Evolutionary conservation across 2,888 invertebrate species (phyloP).

Genomic region (Xanthia togata): DNA sequence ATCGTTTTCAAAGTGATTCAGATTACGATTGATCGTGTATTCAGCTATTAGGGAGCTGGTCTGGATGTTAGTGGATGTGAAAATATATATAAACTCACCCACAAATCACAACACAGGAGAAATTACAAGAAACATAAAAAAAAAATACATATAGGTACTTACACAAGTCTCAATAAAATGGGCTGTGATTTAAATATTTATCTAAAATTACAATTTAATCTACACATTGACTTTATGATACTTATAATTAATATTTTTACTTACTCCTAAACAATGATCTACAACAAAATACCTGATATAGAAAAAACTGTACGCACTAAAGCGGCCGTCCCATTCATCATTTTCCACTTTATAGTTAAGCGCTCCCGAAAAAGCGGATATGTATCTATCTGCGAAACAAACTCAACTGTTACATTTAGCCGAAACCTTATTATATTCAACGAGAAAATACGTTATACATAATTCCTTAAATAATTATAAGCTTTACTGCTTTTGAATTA

Average conservation of each 20-base stretch:
- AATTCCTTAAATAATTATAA: not conserved
- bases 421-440: slow-evolving; percentile 24
- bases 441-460: slow-evolving; percentile 9
- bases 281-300: slow-evolving; percentile 71
- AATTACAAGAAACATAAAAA: too few relatives aligned
- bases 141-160: not conserved
- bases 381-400: slow-evolving; percentile 58
- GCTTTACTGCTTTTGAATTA: slow-evolving; percentile 14
- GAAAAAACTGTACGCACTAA: slow-evolving; percentile 70
- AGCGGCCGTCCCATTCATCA: slow-evolving; percentile 62
- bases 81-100: not conserved
- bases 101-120: not conserved
- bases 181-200: not conserved
- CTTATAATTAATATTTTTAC: not conserved
- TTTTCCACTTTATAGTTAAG: slow-evolving; percentile 35
- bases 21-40: too few relatives aligned
- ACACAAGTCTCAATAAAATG: not conserved
- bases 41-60: too few relatives aligned
- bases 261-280: slow-evolving; percentile 17
- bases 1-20: too few relatives aligned
- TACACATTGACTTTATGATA: not conserved
- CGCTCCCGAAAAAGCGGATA: slow-evolving; percentile 16
- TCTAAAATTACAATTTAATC: not conserved
- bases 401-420: slow-evolving; percentile 22
- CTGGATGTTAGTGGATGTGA: too few relatives aligned